A percentile compares a stretch with the other conserved stretches of the same genome.
phyloP scores from a whole-genome alignment of 2,113 vertebrate genomes.

The Etheostoma spectabile region DNA sequence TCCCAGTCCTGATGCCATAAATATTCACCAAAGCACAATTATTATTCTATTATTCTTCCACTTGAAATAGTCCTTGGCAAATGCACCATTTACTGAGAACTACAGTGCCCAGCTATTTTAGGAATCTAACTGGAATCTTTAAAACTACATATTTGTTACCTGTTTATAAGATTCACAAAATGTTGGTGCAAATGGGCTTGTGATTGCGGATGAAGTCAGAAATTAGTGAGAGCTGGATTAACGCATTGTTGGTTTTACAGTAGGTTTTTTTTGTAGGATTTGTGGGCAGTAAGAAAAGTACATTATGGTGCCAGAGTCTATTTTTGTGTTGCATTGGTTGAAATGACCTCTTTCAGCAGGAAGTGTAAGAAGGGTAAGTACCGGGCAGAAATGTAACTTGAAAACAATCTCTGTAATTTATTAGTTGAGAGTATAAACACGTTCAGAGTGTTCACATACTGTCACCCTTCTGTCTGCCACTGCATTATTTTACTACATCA shows the following conservation, averaged over 20 bases:
- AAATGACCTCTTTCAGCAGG: conserved; percentile 3
- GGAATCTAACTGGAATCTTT: too few relatives aligned
- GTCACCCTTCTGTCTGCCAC: conserved; percentile 17
- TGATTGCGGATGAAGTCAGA: neutral
- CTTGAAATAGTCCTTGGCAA: neutral
- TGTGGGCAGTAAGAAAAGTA: neutral
- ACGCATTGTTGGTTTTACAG: too few relatives aligned
- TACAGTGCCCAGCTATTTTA: neutral
- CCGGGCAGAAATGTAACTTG: conserved; percentile 17
- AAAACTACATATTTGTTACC: neutral
- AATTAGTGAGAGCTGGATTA: neutral
- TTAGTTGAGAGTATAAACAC: conserved; percentile 13
- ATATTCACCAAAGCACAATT: neutral
- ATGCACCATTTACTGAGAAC: neutral
- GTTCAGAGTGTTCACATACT: neutral
- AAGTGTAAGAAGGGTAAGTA: neutral
- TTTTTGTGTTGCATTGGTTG: neutral
- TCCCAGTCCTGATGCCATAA: too few relatives aligned
- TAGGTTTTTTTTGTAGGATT: too few relatives aligned
- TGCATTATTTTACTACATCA: conserved; percentile 36
- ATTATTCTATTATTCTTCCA: neutral
- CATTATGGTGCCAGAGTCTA: neutral
- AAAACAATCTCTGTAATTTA: conserved; percentile 26
- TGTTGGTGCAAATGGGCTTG: neutral
- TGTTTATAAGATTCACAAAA: neutral